Evolutionary conservation across 2,888 invertebrate species (phyloP), one percentile per base, ranked within the genome.

Genomic region (Noctuana brunneofusca): DNA sequence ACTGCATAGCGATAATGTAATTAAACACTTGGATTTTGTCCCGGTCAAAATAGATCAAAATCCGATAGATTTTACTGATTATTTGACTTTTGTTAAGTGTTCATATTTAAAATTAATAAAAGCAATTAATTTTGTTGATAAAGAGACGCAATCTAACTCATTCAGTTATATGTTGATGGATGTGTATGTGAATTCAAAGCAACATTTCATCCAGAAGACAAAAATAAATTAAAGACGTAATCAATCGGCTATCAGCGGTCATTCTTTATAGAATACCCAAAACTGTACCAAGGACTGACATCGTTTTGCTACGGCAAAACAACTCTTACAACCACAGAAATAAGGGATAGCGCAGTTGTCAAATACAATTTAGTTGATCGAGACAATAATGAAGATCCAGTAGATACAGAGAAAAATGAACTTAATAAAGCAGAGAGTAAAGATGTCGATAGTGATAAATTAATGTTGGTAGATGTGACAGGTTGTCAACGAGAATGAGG

Each of bases 361-460:
- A 6, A 55, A 24, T 18, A 27, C 16, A 43, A 56, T 22, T n/a
- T 8, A 16, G 43, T 12, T 11, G 18, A 43, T 18, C 12, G 6
- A 18, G 18, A 43, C 18, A 30, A 22, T 14, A 27, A 55, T 16
- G 43, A 16, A 16, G 43, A 27, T 43, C 4, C 43, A 38, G 30
- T 18, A 6, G 43, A 14, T 6, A 22, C 38, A 56, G 16, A 22
- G 27, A 27, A 56, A 56, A 56, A 43, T 20, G 55, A 43, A 43
- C 55, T 27, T 27, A 55, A 55, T 22, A 43, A 30, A 11, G 5
- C 14, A n/a, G 30, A 18, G 22, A 27, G 30, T 46, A 58, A 22
- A 35, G 49, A 35, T 43, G 27, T 46, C 12, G 58, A 50, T 24
- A 22, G 35, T 58, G 14, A 49, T 24, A 14, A 6, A 58, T 50